Base-by-base conservation (phyloP, 2,113 vertebrate species). In the Micromys minutus region DNA sequence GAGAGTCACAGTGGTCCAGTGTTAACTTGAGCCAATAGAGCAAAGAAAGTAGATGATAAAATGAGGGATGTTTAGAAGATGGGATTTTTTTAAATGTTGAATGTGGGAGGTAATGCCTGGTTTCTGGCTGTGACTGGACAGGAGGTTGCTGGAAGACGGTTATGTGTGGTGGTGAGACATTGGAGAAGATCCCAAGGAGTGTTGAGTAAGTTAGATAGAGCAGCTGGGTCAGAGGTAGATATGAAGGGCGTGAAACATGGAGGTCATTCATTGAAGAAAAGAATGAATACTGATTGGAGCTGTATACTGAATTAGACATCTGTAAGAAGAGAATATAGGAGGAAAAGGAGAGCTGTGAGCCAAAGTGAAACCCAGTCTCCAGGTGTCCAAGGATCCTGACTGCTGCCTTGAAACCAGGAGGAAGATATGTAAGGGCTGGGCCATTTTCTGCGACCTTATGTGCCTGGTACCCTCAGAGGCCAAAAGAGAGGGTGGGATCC, bases 71-170 rank as follows among this genome's bases (percentile, higher is more conserved):
- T 87, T 93, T 85, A 69, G 42, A 34, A 83, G 52, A 26, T 77
- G 74, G 77, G 29, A 72, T n/a, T n/a, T 80, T 92, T 97, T 47
- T 52, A 93, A 90, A 80, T 93, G 59, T 5, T 92, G 69, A 42
- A 29, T 95, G 12, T 83, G 6, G 52, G 7, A 92, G 21, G 16
- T 87, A 85, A 93, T 80, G 69, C 69, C 31, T 90, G 85, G 42
- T 87, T 42, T 89, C 5, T 39, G 65, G 59, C 67, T 17, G 22
- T 17, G 36, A 55, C 4, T 72, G 17, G 63, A 52, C 45, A 61
- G 47, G 83, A 96, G 52, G 67, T 57, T 76, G 42, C 22, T 89
- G 17, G 71, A 67, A 22, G 72, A 31, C 63, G 80, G 63, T 85
- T 10, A 87, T 59, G 39, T 81, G 29, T 31, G 0, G 2, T 2